Percentiles rank a stretch among this genome's conserved stretches.
phyloP scores from a whole-genome alignment of 2,113 vertebrate genomes.

The Eptatretus burgeri region DNA sequence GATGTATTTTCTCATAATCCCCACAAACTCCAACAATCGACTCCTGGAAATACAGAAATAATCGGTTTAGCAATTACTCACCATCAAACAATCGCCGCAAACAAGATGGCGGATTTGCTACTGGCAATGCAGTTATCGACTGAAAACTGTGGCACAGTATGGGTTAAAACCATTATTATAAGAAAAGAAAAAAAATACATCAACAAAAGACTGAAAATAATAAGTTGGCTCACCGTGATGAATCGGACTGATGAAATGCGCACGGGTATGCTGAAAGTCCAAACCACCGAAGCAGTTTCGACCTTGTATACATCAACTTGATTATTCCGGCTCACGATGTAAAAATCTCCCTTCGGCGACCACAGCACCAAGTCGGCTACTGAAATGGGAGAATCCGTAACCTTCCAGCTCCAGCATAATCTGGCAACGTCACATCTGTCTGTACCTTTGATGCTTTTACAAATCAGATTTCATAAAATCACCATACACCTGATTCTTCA shows the following conservation, averaged over 20 bases:
- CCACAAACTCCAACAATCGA: conserved; percentile 42
- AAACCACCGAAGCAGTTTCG: conserved; percentile 37
- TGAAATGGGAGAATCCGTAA: conserved; percentile 11
- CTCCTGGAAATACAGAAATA: conserved; percentile 21
- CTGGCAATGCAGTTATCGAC: no score
- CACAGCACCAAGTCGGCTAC: conserved; percentile 63
- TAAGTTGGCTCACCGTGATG: conserved; percentile 35
- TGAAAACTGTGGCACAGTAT: background rate
- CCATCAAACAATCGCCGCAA: background rate
- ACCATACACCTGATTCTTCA: no score
- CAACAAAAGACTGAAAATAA: background rate
- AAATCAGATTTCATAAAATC: no score
- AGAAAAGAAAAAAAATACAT: background rate
- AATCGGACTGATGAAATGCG: conserved; percentile 53
- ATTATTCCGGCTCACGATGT: conserved; percentile 29
- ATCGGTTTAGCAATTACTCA: background rate
- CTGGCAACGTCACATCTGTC: no score
- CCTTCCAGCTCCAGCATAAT: no score
- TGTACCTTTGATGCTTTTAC: no score
- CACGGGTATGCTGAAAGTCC: conserved; percentile 28
- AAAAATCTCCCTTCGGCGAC: conserved; percentile 52
- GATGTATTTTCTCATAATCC: conserved; percentile 39
- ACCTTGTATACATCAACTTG: conserved; percentile 40
- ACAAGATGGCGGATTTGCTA: no score
- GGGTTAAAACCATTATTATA: background rate